Percentiles rank a stretch among this genome's conserved stretches.
These are phyloP conservation scores for Baronia brevicornis DNA, from an alignment of 2,888 invertebrate species.

Conservation along the genomic window DNA sequence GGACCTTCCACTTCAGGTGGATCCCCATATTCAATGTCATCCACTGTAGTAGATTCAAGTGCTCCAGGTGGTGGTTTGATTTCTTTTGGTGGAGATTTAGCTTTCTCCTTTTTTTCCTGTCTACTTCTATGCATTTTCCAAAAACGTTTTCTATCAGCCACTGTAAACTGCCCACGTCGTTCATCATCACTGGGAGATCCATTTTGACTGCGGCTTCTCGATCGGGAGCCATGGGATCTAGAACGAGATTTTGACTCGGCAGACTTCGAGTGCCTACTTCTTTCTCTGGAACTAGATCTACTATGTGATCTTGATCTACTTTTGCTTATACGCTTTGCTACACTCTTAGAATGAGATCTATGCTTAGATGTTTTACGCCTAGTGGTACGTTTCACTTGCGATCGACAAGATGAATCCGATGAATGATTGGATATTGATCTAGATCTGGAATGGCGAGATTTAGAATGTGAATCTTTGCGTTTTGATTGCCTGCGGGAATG, in stretches of 20 bases:
- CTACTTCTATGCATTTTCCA: slow-evolving; percentile 59
- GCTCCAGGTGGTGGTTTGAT: slow-evolving; percentile 60
- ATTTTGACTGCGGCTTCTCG: slow-evolving; percentile 38
- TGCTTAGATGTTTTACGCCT: slow-evolving; percentile 32
- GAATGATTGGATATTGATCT: slow-evolving; percentile 32
- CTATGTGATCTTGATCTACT: slow-evolving; percentile 23
- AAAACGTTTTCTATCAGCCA: slow-evolving; percentile 60
- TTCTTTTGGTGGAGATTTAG: slow-evolving; percentile 49
- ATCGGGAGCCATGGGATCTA: slow-evolving; percentile 33
- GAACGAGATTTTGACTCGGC: slow-evolving; percentile 43
- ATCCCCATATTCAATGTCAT: slow-evolving; percentile 59
- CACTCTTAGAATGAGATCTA: slow-evolving; percentile 40
- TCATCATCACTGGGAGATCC: slow-evolving; percentile 54
- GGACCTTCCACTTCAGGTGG: slow-evolving; percentile 67
- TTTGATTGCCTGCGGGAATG: slow-evolving; percentile 33
- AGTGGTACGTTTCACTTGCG: slow-evolving; percentile 32
- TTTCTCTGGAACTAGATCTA: slow-evolving; percentile 24
- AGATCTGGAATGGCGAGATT: slow-evolving; percentile 28
- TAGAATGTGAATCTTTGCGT: slow-evolving; percentile 29
- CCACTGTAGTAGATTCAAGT: slow-evolving; percentile 42
- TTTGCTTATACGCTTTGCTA: slow-evolving; percentile 29
- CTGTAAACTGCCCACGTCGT: slow-evolving; percentile 64
- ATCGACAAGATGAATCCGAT: slow-evolving; percentile 32
- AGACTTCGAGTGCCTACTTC: slow-evolving; percentile 29
- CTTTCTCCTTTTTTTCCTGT: slow-evolving; percentile 40